Conservation (phyloP, 2,888 invertebrate genomes). For the Steromphala cineraria region DNA sequence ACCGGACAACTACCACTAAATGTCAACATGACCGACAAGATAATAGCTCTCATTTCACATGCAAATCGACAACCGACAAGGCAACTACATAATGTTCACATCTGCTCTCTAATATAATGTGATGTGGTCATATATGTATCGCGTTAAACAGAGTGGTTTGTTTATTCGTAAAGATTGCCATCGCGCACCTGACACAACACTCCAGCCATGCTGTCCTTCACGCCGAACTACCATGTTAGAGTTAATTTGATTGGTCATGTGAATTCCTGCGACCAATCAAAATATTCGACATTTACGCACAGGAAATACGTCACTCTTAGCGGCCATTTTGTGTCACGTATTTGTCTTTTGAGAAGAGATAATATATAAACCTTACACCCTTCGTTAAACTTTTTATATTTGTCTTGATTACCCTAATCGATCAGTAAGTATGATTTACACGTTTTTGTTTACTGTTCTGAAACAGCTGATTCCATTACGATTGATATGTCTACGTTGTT, state of each 20-base stretch:
- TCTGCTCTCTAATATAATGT: no score
- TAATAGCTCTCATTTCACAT: no score
- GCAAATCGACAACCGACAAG: no score
- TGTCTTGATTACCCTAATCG: background rate
- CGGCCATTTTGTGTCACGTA: conserved; percentile 35
- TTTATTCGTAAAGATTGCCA: background rate
- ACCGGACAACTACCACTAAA: no score
- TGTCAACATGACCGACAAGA: no score
- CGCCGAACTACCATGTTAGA: background rate
- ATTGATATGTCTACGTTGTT: background rate
- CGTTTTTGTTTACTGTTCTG: no score
- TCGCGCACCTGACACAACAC: conserved; percentile 11
- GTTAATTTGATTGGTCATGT: background rate
- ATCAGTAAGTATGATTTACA: no score
- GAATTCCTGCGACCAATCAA: background rate
- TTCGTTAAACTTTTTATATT: background rate
- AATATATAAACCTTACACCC: background rate
- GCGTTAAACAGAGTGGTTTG: no score
- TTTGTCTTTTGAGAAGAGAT: background rate
- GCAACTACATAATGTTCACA: no score
- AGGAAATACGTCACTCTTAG: conserved; percentile 33
- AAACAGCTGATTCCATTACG: no score
- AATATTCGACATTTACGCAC: background rate
- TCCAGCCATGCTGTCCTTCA: conserved; percentile 5
- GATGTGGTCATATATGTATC: no score